These are phyloP conservation scores for Andrena praecox DNA, from an alignment of 2,888 invertebrate species.

Conservation along the genomic window DNA sequence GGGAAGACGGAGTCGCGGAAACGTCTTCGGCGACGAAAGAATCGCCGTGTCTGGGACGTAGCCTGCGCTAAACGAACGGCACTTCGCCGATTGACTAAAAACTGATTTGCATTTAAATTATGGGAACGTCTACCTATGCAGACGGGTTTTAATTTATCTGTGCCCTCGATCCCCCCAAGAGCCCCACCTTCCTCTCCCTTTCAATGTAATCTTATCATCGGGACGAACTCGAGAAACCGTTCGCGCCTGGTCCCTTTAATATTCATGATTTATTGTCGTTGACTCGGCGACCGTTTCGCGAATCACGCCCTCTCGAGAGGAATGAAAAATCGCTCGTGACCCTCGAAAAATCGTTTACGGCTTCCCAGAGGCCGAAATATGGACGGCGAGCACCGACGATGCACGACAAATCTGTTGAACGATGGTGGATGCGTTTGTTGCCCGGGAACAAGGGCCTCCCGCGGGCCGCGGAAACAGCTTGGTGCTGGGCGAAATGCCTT, in stretches of 20 bases:
- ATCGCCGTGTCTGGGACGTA: conserved; percentile 30
- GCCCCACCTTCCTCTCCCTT: conserved; percentile 61
- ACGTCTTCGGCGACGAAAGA: conserved; percentile 58
- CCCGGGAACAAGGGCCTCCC: neutral
- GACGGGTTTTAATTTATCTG: conserved; percentile 71
- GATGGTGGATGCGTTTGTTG: neutral
- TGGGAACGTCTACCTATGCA: conserved; percentile 64
- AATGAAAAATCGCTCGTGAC: neutral
- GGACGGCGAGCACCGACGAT: neutral
- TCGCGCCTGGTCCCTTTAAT: conserved; percentile 60
- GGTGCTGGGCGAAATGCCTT: neutral
- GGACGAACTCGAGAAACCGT: conserved; percentile 52
- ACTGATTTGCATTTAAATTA: conserved; percentile 75
- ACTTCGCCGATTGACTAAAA: conserved; percentile 70
- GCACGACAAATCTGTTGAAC: neutral
- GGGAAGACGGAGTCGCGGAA: conserved; percentile 25
- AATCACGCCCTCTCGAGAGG: neutral
- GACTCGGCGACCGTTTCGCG: conserved; percentile 4
- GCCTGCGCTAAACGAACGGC: conserved; percentile 59
- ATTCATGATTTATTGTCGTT: conserved; percentile 74
- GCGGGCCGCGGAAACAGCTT: neutral
- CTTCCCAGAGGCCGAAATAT: neutral
- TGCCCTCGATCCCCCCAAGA: conserved; percentile 63
- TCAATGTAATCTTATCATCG: conserved; percentile 73
- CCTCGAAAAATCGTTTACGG: neutral